phyloP scores from a whole-genome alignment of 2,113 vertebrate species.

The Scytalopus superciliaris region DNA sequence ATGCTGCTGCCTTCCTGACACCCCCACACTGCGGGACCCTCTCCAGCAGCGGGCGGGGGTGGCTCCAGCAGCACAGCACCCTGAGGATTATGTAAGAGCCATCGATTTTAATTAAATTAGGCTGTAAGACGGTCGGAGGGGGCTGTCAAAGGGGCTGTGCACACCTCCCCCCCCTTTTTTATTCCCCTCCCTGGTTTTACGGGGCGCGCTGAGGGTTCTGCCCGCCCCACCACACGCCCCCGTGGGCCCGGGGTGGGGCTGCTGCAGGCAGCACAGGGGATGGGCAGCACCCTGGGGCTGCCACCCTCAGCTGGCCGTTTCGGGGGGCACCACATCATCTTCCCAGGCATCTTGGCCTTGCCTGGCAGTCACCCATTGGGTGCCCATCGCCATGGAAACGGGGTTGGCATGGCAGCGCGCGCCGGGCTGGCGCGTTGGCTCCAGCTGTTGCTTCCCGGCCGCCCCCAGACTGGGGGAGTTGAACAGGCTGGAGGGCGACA shows the following conservation, averaged over 20 bases:
- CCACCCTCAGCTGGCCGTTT: background rate
- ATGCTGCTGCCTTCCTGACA: accelerated
- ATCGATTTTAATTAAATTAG: conserved; percentile 7
- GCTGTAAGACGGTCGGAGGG: background rate
- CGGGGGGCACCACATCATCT: background rate
- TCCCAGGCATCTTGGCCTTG: background rate
- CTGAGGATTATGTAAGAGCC: background rate
- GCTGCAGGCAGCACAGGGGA: background rate
- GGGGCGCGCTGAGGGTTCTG: background rate
- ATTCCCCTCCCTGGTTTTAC: background rate
- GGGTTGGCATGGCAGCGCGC: conserved; percentile 66
- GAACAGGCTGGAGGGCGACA: background rate
- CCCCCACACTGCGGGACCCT: background rate
- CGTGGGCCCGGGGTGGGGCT: accelerated
- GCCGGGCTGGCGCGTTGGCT: conserved; percentile 17
- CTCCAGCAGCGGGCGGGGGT: accelerated
- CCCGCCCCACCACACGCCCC: background rate
- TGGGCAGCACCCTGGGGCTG: accelerated
- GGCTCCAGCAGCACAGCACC: background rate
- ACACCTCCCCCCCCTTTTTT: accelerated
- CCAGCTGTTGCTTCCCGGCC: conserved; percentile 46
- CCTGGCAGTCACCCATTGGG: conserved; percentile 36
- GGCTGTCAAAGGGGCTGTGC: background rate
- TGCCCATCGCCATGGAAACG: conserved; percentile 52
- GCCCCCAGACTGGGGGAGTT: background rate